Conservation (phyloP, 2,888 invertebrate genomes). For the Hypomecis punctinalis region DNA sequence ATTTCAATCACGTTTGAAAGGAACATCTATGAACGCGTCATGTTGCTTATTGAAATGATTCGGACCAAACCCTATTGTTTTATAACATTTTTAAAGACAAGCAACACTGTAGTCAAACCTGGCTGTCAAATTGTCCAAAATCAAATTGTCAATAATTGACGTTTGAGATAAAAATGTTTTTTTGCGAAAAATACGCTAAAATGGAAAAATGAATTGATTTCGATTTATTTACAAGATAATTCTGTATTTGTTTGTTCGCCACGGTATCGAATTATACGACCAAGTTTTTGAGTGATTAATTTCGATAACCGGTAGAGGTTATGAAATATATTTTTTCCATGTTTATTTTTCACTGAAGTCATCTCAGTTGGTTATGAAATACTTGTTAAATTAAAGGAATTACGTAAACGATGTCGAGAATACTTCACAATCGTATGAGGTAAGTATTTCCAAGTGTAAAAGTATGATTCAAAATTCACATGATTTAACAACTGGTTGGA, state of each 20-base stretch:
- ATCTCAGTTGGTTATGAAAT: constrained; percentile 65
- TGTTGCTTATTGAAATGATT: too few species aligned
- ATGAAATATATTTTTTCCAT: constrained; percentile 62
- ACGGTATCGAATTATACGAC: constrained; percentile 51
- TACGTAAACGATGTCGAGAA: constrained; percentile 78
- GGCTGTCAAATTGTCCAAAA: neutral
- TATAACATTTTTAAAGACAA: neutral
- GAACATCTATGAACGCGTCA: too few species aligned
- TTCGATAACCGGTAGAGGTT: constrained; percentile 73
- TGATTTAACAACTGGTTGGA: neutral
- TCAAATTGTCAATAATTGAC: constrained; percentile 9
- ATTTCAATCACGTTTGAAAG: too few species aligned
- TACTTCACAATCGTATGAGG: constrained; percentile 79
- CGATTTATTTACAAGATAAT: constrained; percentile 76
- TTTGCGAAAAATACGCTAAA: constrained; percentile 37
- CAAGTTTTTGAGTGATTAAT: constrained; percentile 58
- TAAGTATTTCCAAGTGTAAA: constrained; percentile 42
- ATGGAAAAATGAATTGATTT: constrained; percentile 75
- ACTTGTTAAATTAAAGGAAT: constrained; percentile 59
- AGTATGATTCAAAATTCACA: constrained; percentile 7
- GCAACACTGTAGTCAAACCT: neutral
- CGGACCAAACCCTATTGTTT: neutral
- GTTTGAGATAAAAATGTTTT: constrained; percentile 14
- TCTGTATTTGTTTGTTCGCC: constrained; percentile 65
- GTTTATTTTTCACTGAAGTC: constrained; percentile 51